Conservation (phyloP, 2,113 vertebrate genomes). For the Lates calcarifer region DNA sequence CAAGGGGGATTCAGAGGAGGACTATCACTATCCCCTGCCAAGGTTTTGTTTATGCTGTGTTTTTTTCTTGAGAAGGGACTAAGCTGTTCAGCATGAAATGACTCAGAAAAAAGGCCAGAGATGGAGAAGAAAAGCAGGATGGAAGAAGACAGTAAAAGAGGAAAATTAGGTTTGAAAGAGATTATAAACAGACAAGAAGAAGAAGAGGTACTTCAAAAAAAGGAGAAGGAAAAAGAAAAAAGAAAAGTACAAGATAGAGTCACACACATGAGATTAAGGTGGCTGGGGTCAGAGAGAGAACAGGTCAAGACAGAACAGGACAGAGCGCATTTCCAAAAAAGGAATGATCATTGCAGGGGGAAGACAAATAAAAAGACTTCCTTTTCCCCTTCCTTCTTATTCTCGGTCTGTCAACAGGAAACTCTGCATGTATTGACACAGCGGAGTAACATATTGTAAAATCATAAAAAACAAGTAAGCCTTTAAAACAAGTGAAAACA, state of each 20-base stretch:
- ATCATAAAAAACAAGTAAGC: background rate
- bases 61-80: slow-evolving; percentile 31
- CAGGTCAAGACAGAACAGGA: slow-evolving; percentile 25
- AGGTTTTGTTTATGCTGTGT: slow-evolving; percentile 59
- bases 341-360: slow-evolving; percentile 3
- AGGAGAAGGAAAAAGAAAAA: background rate
- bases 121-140: slow-evolving; percentile 31
- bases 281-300: slow-evolving; percentile 10
- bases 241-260: slow-evolving; percentile 22
- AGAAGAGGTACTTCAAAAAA: background rate
- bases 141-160: background rate
- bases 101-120: slow-evolving; percentile 26
- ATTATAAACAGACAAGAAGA: slow-evolving; percentile 4
- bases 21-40: slow-evolving; percentile 37
- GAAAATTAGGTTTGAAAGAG: background rate
- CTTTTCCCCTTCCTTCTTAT: slow-evolving; percentile 41
- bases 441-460: background rate
- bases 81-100: slow-evolving; percentile 54
- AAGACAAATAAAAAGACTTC: slow-evolving; percentile 41
- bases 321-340: slow-evolving; percentile 51
- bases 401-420: slow-evolving; percentile 36
- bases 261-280: slow-evolving; percentile 13
- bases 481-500: background rate
- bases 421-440: background rate
- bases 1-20: slow-evolving; percentile 14